phyloP scores from a whole-genome alignment of 2,113 vertebrate genomes.

The Mionectes macconnelli region DNA sequence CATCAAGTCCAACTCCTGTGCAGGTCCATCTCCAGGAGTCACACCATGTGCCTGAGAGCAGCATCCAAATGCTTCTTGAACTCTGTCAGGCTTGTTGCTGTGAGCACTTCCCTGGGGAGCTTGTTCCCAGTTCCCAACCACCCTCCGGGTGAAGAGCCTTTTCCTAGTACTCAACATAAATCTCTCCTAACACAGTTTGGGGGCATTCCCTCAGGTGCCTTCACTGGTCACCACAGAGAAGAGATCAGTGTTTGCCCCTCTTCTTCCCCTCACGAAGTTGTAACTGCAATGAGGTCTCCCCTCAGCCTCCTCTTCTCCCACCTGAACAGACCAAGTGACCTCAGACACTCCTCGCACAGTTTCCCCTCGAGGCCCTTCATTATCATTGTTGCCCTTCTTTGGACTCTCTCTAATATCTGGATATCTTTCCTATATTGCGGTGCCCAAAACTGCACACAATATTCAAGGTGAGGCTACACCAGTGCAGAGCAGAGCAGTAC shows the following conservation, averaged over 20 bases:
- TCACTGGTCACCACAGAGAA: background rate
- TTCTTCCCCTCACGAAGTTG: background rate
- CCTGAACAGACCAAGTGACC: background rate
- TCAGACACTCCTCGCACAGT: background rate
- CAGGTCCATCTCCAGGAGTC: background rate
- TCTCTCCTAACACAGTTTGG: background rate
- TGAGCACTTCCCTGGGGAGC: background rate
- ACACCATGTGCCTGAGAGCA: background rate
- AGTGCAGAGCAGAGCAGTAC: background rate
- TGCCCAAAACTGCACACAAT: background rate
- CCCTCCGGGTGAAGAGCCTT: background rate
- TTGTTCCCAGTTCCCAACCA: background rate
- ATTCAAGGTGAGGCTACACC: background rate
- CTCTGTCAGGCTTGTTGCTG: background rate
- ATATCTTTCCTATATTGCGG: background rate
- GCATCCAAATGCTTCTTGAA: background rate
- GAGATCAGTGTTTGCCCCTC: background rate
- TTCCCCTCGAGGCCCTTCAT: background rate
- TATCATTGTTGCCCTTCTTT: background rate
- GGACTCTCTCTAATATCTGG: background rate
- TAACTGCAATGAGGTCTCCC: background rate
- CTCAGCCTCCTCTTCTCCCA: background rate
- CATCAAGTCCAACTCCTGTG: background rate
- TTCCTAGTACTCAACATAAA: background rate
- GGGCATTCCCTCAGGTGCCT: background rate